Conservation (phyloP, 2,888 invertebrate genomes). For the Diarsia brunnea region DNA sequence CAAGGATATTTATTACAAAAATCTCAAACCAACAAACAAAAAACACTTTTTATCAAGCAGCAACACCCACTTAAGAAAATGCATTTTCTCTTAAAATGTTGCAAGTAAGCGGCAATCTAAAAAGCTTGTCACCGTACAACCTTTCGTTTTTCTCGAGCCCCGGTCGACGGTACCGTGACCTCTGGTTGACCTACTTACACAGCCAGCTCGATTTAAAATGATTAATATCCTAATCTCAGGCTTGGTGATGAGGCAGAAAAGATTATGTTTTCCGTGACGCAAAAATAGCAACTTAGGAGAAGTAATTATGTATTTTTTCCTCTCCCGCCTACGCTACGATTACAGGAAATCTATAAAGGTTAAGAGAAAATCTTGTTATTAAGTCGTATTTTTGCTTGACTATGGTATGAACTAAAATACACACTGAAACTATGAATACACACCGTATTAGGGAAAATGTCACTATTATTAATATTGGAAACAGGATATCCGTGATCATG, state of each 20-base stretch:
- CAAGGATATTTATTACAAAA: neutral
- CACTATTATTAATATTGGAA: too few species aligned
- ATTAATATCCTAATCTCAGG: slow-evolving; percentile 62
- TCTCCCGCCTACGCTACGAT: neutral
- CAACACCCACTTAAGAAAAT: neutral
- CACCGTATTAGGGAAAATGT: too few species aligned
- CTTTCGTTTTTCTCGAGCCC: slow-evolving; percentile 7
- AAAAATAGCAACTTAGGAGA: slow-evolving; percentile 14
- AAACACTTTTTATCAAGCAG: neutral
- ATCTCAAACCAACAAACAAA: neutral
- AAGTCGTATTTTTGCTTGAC: neutral
- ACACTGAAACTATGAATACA: too few species aligned
- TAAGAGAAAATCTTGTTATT: neutral
- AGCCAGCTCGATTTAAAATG: slow-evolving; percentile 60
- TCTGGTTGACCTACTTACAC: slow-evolving; percentile 54
- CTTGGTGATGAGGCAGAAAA: slow-evolving; percentile 54
- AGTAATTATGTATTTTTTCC: neutral
- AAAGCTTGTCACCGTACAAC: slow-evolving; percentile 19
- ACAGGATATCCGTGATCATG: too few species aligned
- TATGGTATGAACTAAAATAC: too few species aligned
- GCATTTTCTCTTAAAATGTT: neutral
- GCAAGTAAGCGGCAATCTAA: slow-evolving; percentile 20
- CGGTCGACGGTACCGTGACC: slow-evolving; percentile 34
- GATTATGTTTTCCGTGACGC: slow-evolving; percentile 21
- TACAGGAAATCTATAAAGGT: slow-evolving; percentile 7